Conservation (phyloP, 2,797 vertebrate species). For the Gambusia yucatana region DNA sequence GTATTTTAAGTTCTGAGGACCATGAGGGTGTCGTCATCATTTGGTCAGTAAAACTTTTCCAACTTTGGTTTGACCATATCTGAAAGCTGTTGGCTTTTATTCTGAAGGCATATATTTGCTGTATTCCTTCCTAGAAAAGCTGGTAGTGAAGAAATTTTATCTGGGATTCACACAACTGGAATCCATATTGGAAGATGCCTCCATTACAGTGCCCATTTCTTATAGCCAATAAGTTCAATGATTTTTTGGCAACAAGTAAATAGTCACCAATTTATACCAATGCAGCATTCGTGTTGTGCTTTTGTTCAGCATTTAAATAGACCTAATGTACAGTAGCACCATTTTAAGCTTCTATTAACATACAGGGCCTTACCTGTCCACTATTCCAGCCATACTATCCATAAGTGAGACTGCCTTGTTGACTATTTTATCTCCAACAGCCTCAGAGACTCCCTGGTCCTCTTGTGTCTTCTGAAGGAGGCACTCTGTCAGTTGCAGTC, state of each 20-base stretch:
- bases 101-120: neutral
- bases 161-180: neutral
- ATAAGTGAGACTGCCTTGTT: slow-evolving; percentile 65
- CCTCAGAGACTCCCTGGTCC: slow-evolving; percentile 61
- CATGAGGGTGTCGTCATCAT: neutral
- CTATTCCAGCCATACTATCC: slow-evolving; percentile 67
- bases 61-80: neutral
- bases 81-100: neutral
- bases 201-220: neutral
- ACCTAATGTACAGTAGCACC: too few relatives aligned
- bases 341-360: neutral
- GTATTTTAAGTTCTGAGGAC: neutral
- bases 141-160: neutral
- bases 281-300: neutral
- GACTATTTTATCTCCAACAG: slow-evolving; percentile 64
- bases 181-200: neutral
- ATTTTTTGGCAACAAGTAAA: neutral
- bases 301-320: neutral
- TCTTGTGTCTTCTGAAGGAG: slow-evolving; percentile 66
- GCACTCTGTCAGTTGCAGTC: slow-evolving; percentile 67
- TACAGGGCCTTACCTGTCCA: slow-evolving; percentile 62
- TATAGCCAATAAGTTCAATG: neutral
- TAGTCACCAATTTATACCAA: neutral
- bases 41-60: neutral
- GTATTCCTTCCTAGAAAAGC: neutral